A percentile compares a stretch with the other conserved stretches of the same genome.
Evolutionary conservation across 2,113 vertebrate genomes (phyloP).

Genomic region (Leucoraja erinaceus): DNA sequence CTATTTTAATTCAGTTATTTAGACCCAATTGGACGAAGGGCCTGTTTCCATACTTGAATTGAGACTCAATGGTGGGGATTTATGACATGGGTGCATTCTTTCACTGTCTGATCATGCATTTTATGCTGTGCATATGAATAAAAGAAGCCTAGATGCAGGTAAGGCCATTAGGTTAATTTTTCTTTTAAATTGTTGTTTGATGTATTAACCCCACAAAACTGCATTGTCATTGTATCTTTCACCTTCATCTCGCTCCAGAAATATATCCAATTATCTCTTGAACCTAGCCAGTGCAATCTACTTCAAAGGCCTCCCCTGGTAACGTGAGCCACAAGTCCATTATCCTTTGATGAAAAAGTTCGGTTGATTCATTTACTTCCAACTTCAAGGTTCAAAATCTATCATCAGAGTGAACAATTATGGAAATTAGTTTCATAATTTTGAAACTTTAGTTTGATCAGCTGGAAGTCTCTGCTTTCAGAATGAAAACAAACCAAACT

Average conservation of each 20-base stretch:
- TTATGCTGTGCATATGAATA: background rate
- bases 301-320: background rate
- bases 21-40: too few relatives aligned
- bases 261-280: background rate
- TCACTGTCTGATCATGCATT: background rate
- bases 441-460: background rate
- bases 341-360: constrained; percentile 2
- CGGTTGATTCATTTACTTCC: background rate
- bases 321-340: background rate
- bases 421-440: background rate
- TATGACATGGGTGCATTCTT: background rate
- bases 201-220: background rate
- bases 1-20: too few relatives aligned
- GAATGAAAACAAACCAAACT: background rate
- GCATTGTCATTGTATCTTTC: background rate
- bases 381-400: background rate
- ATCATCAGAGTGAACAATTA: background rate
- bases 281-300: background rate
- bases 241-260: background rate
- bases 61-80: background rate
- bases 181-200: background rate
- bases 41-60: too few relatives aligned
- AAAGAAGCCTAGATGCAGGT: background rate
- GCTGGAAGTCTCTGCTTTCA: background rate
- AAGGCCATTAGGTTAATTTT: background rate